These are phyloP conservation scores for Diarsia rubi DNA, from an alignment of 2,888 invertebrate genomes.

Conservation along the genomic window DNA sequence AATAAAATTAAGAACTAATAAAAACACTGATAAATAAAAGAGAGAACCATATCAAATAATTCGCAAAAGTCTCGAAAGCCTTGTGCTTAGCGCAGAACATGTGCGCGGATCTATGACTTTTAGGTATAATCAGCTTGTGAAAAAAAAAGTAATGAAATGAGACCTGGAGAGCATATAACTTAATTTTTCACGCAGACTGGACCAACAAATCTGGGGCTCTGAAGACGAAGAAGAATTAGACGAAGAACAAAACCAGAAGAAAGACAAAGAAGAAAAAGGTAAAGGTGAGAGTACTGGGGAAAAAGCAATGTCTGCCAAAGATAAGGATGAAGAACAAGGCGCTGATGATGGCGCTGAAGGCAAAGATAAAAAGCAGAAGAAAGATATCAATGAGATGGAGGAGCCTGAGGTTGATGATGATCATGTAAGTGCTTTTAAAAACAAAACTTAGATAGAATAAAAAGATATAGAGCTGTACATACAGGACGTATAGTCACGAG, in stretches of 20 bases:
- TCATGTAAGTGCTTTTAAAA: slow-evolving; percentile 86
- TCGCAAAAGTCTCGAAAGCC: too few species aligned
- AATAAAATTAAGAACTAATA: too few species aligned
- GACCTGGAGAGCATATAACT: background rate
- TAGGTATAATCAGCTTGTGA: too few species aligned
- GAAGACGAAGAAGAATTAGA: slow-evolving; percentile 94
- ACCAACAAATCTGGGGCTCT: slow-evolving; percentile 96
- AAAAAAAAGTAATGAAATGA: too few species aligned
- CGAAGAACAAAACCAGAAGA: slow-evolving; percentile 86
- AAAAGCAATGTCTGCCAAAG: slow-evolving; percentile 94
- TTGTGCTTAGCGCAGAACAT: too few species aligned
- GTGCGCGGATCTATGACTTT: too few species aligned
- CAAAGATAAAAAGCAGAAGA: slow-evolving; percentile 90
- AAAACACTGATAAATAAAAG: too few species aligned
- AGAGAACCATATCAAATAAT: too few species aligned
- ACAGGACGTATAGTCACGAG: background rate
- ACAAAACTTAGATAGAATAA: background rate
- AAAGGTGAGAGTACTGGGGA: slow-evolving; percentile 92
- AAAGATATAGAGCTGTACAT: background rate
- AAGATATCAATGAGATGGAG: slow-evolving; percentile 96
- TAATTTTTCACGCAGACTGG: slow-evolving; percentile 88
- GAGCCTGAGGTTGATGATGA: slow-evolving; percentile 95
- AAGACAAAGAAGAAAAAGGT: slow-evolving; percentile 92
- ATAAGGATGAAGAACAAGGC: slow-evolving; percentile 91
- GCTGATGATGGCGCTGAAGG: slow-evolving; percentile 90